Evolutionary conservation across 2,888 invertebrate species (phyloP), one percentile per base, ranked within the genome.

Genomic region (Terebella lapidaria): DNA sequence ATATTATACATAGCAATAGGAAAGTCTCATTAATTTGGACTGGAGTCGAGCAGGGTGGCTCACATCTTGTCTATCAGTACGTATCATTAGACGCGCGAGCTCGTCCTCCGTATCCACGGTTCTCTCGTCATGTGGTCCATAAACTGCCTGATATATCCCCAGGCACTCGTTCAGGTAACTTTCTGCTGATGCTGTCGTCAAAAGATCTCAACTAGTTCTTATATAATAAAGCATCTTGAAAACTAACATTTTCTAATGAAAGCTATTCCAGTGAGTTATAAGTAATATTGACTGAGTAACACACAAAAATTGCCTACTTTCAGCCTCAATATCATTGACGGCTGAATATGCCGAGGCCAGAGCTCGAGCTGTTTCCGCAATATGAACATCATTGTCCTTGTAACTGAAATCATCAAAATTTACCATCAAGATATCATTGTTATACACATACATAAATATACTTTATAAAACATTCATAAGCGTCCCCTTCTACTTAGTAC

Each of bases 81-180:
- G 61, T 22, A 78, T 70, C 53, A 74, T 67, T 1, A 80, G 69
- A n/a, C 74, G 65, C 3, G 75, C 76, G 26, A 79, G 63, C 55
- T 78, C 78, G 64, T 79, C 77, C 51, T 78, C 74, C 1, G 76
- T 72, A 45, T 71, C 70, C 28, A 79, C 52, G 1, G 78, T 78
- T 58, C 73, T 73, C 49, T 69, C 70, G 60, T 79, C 74, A 45
- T 72, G 64, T 2, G 75, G 75, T n/a, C 79, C 79, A 58, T 72
- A 67, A 3, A 70, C 61, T 0, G 66, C 67, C n/a, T 71, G 73
- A 66, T 76, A 79, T 30, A 70, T 72, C 2, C 70, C 70, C 10
- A 77, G 64, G 61, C 74, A 73, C 35, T 79, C 79, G 55, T 76
- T 76, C 49, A 79, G 60, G 58, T 79, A 80, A 58, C 76, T 78